Base-by-base conservation (phyloP, 1,140 invertebrate species). In the Chelonus insularis region DNA sequence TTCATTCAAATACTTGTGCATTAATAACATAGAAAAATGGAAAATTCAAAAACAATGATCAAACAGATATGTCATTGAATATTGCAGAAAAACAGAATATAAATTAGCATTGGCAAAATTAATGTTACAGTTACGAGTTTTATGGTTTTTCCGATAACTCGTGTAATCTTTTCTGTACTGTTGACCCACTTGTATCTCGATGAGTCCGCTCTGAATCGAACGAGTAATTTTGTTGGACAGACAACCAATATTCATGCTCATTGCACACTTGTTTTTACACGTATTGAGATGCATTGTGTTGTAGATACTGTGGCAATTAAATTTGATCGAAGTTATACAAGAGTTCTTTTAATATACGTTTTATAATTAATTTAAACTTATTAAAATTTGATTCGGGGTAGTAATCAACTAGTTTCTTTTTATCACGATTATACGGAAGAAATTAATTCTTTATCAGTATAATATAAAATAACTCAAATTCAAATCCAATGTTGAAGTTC, bases 71-170 rank as follows among this genome's bases (percentile, higher is more conserved):
- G 14, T 4, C 14, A 20, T 43, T 18, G 41, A 43, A 8, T 43
- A 43, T 43, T 39, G 14, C 37, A 39, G 7, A 39, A 43, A 43
- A 43, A 43, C 18, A 43, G 16, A 43, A 43, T 43, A 16, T 43
- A 43, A 43, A 43, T 43, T 16, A 20, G 36, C 25, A 48, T 51
- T 25, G 52, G 37, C 43, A 21, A 45, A 47, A 65, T 65, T 65
- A 61, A 65, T 65, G 60, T 61, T 54, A 65, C 60, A 48, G 63
- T 43, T 54, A 50, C 48, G 2, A 23, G 56, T 25, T 65, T 65
- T 61, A 61, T 61, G 54, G 59, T 58, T 65, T 65, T 65, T 65
- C 63, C 63, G 47, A 65, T 65, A 61, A 60, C 32, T 57, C 37
- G 50, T 45, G 25, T 64, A 12, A 48, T 45, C 56, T 25, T 21